Evolutionary conservation across 2,797 vertebrate species (phyloP), one percentile per base, ranked within the genome.

Genomic region (Siniperca undulata): DNA sequence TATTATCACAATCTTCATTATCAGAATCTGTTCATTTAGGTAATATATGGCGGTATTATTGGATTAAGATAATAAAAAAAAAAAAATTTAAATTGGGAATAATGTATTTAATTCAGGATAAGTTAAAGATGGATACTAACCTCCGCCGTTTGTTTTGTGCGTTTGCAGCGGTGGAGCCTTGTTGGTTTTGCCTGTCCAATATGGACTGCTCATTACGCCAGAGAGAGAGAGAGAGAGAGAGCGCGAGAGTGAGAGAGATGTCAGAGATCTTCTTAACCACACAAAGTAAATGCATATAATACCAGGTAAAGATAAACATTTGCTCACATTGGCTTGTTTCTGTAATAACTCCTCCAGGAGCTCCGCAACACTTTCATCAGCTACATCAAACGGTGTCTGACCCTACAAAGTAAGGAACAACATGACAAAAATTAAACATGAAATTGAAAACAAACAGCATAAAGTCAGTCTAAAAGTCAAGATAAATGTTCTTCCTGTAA

Each of bases 321-420:
- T 50, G 71, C 96, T 97, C 91, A 98, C 97, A 4, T 95, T 96
- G 66, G 96, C 95, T 90, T 98, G 97, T 89, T 97, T 97, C 84
- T 92, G 94, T 52, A 94, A 94, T 71, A 98, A 91, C 46, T 98
- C 97, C 81, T 97, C 96, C 85, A 98, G 87, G 64, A 98, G 94
- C 48, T 89, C 89, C 55, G 93, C 93, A 11, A 97, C 93, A 1
- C 95, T 97, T 84, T 98, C 97, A 44, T 98, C 97, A 0, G 97
- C 97, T 8, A 98, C 95, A 81, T 98, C 97, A 78, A 97, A 97
- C 0, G 97, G 97, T 1, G 97, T 97, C 91, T 98, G 97, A 76
- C 97, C 97, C 97, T 98, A 88, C 17, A 87, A 48, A 44, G 44
- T 38, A 14, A 68, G 38, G 36, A 48, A 55, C 3, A 44, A 56